Conservation (phyloP, 2,888 invertebrate genomes). For the Acrobeloides nanus region DNA sequence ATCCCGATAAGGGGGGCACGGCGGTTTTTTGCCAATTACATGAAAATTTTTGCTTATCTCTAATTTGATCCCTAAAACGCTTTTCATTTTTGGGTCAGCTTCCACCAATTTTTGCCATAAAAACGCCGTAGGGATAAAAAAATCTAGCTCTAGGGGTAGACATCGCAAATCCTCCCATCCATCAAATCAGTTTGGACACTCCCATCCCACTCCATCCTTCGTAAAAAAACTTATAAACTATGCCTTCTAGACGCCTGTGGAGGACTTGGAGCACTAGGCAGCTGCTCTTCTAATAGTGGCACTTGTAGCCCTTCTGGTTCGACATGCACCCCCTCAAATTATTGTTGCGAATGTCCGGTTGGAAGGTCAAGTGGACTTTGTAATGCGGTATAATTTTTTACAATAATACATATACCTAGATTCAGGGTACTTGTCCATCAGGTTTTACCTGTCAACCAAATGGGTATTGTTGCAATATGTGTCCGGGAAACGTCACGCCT, state of each 20-base stretch:
- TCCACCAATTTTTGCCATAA: too few relatives aligned
- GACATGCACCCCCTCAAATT: slow-evolving; percentile 42
- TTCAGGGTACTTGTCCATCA: slow-evolving; percentile 30
- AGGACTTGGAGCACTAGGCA: slow-evolving; percentile 33
- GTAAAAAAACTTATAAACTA: background rate
- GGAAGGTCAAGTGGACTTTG: slow-evolving; percentile 43
- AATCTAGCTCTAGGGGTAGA: too few relatives aligned
- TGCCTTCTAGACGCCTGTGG: slow-evolving; percentile 43
- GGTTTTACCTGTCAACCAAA: slow-evolving; percentile 40
- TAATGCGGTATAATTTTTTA: slow-evolving; percentile 32
- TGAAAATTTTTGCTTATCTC: slow-evolving; percentile 1
- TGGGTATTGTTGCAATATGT: slow-evolving; percentile 46
- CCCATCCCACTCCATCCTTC: background rate
- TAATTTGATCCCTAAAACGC: background rate
- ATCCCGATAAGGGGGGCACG: slow-evolving; percentile 29
- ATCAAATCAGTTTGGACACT: too few relatives aligned
- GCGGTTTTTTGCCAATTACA: too few relatives aligned
- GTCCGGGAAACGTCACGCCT: slow-evolving; percentile 39
- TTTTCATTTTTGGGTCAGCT: background rate
- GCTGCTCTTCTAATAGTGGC: slow-evolving; percentile 27
- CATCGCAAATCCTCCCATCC: too few relatives aligned
- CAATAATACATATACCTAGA: too few relatives aligned
- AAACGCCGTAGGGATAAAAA: too few relatives aligned
- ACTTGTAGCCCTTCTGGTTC: slow-evolving; percentile 31
- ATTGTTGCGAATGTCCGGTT: slow-evolving; percentile 49